Percentiles rank a stretch among this genome's conserved stretches.
Conservation (phyloP, 2,797 vertebrate genomes). For the Anguilla marmorata region DNA sequence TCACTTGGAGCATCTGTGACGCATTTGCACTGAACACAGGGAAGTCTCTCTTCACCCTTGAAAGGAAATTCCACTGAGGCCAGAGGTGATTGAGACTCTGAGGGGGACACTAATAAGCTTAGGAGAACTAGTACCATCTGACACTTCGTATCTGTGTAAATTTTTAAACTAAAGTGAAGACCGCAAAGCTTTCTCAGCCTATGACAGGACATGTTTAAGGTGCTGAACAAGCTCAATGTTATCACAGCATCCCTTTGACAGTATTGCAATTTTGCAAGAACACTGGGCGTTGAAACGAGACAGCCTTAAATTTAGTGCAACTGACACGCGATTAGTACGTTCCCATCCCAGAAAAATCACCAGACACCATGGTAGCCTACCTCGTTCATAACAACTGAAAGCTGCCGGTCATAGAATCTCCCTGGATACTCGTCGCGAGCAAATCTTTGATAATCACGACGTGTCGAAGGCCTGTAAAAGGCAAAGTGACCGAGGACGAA, state of each 20-base stretch:
- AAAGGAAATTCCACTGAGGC: background rate
- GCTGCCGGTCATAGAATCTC: background rate
- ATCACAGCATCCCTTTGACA: conserved; percentile 13
- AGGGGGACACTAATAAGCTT: background rate
- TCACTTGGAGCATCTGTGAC: background rate
- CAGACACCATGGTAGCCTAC: conserved; percentile 13
- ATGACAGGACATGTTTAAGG: too few species aligned
- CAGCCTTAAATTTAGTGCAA: background rate
- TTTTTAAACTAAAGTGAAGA: background rate
- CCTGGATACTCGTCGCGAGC: background rate
- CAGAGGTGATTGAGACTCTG: background rate
- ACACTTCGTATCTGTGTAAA: background rate
- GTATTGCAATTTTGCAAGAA: background rate
- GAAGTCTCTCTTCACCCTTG: background rate
- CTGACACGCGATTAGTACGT: background rate
- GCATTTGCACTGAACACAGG: background rate
- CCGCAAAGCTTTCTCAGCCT: too few species aligned
- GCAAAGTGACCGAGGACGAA: background rate
- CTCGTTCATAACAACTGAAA: conserved; percentile 17
- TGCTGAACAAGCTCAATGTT: background rate
- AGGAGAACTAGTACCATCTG: background rate
- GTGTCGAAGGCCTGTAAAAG: background rate
- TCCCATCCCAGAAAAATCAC: conserved; percentile 23
- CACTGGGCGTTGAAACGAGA: background rate
- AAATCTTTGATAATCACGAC: conserved; percentile 1